These are phyloP conservation scores for Hypotaenidia philippensis DNA, from an alignment of 2,797 vertebrate genomes.

Conservation along the genomic window DNA sequence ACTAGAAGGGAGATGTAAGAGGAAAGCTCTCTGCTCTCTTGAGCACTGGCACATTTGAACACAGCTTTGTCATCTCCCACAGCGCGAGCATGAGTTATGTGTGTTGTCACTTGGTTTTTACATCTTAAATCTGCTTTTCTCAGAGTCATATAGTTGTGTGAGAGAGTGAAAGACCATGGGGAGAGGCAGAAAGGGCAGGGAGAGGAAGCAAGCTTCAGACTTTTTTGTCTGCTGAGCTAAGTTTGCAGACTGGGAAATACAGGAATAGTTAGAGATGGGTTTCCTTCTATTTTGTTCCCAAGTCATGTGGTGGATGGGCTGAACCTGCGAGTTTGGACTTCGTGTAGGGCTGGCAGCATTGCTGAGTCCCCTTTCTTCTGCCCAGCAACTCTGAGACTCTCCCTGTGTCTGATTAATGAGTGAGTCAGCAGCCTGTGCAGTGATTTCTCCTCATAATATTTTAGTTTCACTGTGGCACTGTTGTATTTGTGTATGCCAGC, in stretches of 20 bases:
- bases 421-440: slow-evolving; percentile 33
- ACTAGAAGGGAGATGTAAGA: neutral
- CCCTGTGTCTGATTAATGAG: neutral
- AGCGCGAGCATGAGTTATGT: neutral
- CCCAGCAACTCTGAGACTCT: neutral
- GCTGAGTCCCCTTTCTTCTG: neutral
- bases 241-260: neutral
- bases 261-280: neutral
- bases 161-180: neutral
- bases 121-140: neutral
- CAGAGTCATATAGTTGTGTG: neutral
- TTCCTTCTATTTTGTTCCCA: neutral
- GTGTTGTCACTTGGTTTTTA: neutral
- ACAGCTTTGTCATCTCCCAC: neutral
- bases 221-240: neutral
- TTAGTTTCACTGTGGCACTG: neutral
- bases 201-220: neutral
- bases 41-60: neutral
- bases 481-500: slow-evolving; percentile 12
- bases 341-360: neutral
- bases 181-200: neutral
- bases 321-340: neutral
- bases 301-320: accelerated
- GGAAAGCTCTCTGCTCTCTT: neutral
- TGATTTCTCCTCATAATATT: neutral